Percentiles rank a stretch among this genome's conserved stretches.
phyloP scores from a whole-genome alignment of 2,113 vertebrate species.

The Pedionomus torquatus region DNA sequence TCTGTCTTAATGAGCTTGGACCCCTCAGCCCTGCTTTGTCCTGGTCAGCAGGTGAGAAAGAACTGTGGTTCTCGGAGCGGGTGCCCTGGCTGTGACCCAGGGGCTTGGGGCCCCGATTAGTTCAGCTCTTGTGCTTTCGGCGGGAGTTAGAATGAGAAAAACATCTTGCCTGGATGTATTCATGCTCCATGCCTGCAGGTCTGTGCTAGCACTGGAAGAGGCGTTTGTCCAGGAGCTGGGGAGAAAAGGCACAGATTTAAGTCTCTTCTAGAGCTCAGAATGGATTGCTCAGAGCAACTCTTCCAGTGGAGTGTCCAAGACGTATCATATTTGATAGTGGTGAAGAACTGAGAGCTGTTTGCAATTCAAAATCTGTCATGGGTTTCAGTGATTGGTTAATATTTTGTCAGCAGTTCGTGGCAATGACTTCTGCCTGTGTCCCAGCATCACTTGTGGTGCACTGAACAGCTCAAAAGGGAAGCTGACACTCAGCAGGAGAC shows the following conservation, averaged over 20 bases:
- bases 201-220: not conserved
- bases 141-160: not conserved
- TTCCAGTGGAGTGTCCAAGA: not conserved
- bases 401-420: not conserved
- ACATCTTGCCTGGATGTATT: not conserved
- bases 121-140: not conserved
- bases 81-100: constrained; percentile 55
- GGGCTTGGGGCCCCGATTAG: not conserved
- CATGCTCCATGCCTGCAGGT: not conserved
- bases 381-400: not conserved
- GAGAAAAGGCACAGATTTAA: not conserved
- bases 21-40: constrained; percentile 23
- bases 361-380: not conserved
- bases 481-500: not conserved
- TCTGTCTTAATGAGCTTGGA: not conserved
- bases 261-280: not conserved
- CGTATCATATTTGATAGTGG: not conserved
- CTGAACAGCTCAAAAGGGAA: not conserved
- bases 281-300: not conserved
- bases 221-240: not conserved
- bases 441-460: not conserved
- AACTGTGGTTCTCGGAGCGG: not conserved
- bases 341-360: not conserved
- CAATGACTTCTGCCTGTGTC: not conserved
- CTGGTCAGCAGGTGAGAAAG: constrained; percentile 45